phyloP scores from a whole-genome alignment of 2,888 invertebrate species.

The Orchesella flavescens region DNA sequence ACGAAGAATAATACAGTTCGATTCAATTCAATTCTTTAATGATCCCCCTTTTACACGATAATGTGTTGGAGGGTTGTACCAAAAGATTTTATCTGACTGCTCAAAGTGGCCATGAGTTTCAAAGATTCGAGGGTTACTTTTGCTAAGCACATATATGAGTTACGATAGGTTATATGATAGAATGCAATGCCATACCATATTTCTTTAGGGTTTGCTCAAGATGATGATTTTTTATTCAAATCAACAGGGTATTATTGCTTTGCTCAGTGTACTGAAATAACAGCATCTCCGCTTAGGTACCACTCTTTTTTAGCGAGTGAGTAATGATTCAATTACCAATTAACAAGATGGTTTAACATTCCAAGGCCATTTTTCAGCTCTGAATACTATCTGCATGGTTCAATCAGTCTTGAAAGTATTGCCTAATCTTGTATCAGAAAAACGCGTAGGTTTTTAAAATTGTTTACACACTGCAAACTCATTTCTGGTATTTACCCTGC shows the following conservation, averaged over 20 bases:
- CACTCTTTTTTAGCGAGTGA: not conserved
- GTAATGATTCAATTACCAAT: conserved; percentile 29
- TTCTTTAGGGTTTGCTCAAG: too few species aligned
- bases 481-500: not conserved
- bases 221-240: too few species aligned
- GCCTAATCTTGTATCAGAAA: too few species aligned
- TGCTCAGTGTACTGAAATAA: conserved; percentile 1
- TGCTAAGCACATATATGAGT: not conserved
- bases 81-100: conserved; percentile 25
- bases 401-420: conserved; percentile 32
- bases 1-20: too few species aligned
- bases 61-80: not conserved
- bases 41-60: too few species aligned
- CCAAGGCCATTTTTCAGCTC: conserved; percentile 56
- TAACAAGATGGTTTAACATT: conserved; percentile 23
- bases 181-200: too few species aligned
- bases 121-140: conserved; percentile 12
- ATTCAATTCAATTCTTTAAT: too few species aligned
- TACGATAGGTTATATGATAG: too few species aligned
- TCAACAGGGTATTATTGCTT: too few species aligned
- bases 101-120: conserved; percentile 38
- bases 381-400: conserved; percentile 45
- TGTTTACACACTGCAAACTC: not conserved
- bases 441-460: too few species aligned
- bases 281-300: not conserved